These are phyloP conservation scores for Cecidostiba fungosa DNA, from an alignment of 2,888 invertebrate genomes.

Conservation along the genomic window DNA sequence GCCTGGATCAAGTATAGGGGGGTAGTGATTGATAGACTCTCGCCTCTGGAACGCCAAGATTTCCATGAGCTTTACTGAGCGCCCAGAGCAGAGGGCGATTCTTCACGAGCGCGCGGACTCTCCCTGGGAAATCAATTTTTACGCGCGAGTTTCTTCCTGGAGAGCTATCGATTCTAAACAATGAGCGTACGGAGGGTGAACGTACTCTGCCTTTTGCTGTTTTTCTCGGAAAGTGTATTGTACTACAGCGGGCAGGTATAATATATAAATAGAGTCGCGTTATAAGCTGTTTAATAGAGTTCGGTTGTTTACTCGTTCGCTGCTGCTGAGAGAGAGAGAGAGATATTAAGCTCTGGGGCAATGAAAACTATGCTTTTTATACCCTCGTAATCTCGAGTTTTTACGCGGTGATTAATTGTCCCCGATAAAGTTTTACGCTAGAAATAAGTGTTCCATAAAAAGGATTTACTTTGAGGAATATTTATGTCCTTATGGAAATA, in stretches of 20 bases:
- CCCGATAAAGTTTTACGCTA: slow-evolving; percentile 41
- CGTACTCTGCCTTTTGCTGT: background rate
- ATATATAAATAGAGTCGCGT: too few relatives aligned
- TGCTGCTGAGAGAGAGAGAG: background rate
- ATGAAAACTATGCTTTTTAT: slow-evolving; percentile 18
- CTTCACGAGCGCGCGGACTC: background rate
- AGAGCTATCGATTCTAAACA: slow-evolving; percentile 6
- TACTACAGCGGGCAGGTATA: too few relatives aligned
- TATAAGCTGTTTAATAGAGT: background rate
- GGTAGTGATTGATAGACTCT: slow-evolving; percentile 51
- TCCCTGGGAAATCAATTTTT: slow-evolving; percentile 6
- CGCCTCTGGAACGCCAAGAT: slow-evolving; percentile 5
- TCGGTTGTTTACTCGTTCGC: background rate
- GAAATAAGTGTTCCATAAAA: slow-evolving; percentile 37
- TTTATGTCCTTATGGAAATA: slow-evolving; percentile 42
- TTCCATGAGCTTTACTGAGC: slow-evolving; percentile 6
- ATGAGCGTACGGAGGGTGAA: background rate
- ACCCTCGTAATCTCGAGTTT: slow-evolving; percentile 19
- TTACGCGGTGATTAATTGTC: slow-evolving; percentile 35
- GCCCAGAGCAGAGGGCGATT: background rate
- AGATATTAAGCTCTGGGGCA: too few relatives aligned
- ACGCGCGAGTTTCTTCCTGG: background rate
- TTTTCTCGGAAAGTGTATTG: too few relatives aligned
- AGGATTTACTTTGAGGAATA: slow-evolving; percentile 36
- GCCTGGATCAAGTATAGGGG: slow-evolving; percentile 9